Percentiles rank a stretch among this genome's conserved stretches.
Conservation (phyloP, 2,888 invertebrate genomes). For the Meganola albula region DNA sequence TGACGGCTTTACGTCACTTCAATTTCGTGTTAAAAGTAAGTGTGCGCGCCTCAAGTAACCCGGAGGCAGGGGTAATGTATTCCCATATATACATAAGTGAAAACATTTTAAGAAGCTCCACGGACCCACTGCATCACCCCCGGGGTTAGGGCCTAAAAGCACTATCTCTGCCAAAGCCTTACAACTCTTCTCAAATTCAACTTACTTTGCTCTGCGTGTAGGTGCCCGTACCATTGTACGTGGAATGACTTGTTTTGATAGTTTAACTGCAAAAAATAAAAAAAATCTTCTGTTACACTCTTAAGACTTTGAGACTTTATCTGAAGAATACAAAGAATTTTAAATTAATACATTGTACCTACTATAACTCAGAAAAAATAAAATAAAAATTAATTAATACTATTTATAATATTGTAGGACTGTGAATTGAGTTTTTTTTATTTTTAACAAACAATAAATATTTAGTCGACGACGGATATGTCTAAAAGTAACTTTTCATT, state of each 20-base stretch:
- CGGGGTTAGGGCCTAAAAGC: constrained; percentile 79
- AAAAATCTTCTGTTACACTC: too few species aligned
- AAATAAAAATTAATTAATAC: too few species aligned
- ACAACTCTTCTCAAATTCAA: constrained; percentile 78
- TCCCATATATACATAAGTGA: constrained; percentile 77
- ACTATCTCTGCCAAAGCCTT: constrained; percentile 78
- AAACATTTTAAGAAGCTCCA: constrained; percentile 77
- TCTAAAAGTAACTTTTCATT: too few species aligned
- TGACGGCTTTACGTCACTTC: constrained; percentile 74
- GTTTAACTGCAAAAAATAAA: too few species aligned
- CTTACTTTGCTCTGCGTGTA: constrained; percentile 72
- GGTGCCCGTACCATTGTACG: constrained; percentile 56
- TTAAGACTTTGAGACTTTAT: too few species aligned
- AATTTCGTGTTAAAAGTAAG: constrained; percentile 76
- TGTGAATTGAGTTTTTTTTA: too few species aligned
- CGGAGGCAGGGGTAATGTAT: constrained; percentile 74
- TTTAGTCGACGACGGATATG: too few species aligned
- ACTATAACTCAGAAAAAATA: too few species aligned
- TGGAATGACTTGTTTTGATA: constrained; percentile 41
- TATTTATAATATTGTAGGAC: too few species aligned
- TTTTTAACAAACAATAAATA: too few species aligned
- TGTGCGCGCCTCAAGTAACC: constrained; percentile 70
- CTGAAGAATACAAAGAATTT: too few species aligned
- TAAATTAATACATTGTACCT: too few species aligned
- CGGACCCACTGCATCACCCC: constrained; percentile 75